Evolutionary conservation across 2,888 invertebrate species (phyloP), one percentile per base, ranked within the genome.

Genomic region (Tanypteryx hageni): DNA sequence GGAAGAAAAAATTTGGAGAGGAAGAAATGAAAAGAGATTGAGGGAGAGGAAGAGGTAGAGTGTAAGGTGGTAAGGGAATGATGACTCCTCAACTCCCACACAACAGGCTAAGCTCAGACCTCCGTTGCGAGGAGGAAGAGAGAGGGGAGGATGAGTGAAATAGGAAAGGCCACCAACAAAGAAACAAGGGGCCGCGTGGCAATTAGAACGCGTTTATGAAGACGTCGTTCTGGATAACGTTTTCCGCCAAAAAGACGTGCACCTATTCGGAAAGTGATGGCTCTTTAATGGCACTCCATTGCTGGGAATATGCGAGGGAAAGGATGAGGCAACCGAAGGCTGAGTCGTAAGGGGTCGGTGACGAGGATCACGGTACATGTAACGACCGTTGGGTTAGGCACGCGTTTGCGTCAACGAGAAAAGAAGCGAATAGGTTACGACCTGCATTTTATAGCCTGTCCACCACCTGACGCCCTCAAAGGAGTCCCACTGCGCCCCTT

Each of bases 151-250:
- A 44, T 5, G 44, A 44, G 44, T 44, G 1, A 5, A 5, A 5
- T 44, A 44, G 44, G 44, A 44, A 44, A 5, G 44, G 44, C 5
- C 44, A 44, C 3, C 44, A 44, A 5, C 1, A 44, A 44, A 44
- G 5, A 44, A 44, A 3, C 1, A 44, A 5, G 44, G 1, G 44
- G 10, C n/a, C n/a, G 76, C n/a, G 76, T 8, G 27, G 22, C 22
- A 76, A 76, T 76, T 76, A 76, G 76, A 76, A 14, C 76, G 22
- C 76, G 27, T 76, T 76, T 76, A 76, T 76, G 76, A 22, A 27
- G 76, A 27, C 76, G 76, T 76, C 76, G 4, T 11, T 27, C 18
- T 27, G 76, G 11, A 76, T 76, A 18, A 76, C 22, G 76, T 76
- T 76, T 27, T 4, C 76, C 76, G 76, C 13, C 76, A 76, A 76